phyloP scores from a whole-genome alignment of 2,113 vertebrate species.

The Gopherus evgoodei region DNA sequence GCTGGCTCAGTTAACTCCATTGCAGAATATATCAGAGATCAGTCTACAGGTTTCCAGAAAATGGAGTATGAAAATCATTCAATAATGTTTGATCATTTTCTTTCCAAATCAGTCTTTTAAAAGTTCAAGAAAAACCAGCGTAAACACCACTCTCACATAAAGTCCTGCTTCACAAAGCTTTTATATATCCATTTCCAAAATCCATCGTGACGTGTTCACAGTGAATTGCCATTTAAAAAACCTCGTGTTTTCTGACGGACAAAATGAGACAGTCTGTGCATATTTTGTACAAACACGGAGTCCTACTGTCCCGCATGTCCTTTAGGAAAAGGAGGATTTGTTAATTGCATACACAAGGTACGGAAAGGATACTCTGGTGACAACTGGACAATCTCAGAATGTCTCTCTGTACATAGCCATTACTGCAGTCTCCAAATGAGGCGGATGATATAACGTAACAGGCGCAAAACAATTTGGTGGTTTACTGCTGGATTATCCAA shows the following conservation, averaged over 20 bases:
- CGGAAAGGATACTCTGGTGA: not conserved
- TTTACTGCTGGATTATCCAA: constrained; percentile 63
- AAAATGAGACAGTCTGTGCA: not conserved
- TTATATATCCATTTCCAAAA: not conserved
- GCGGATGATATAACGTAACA: constrained; percentile 79
- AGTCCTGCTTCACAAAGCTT: constrained; percentile 28
- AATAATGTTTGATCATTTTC: constrained; percentile 27
- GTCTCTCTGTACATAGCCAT: not conserved
- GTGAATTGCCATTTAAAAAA: not conserved
- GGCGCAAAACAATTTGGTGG: constrained; percentile 77
- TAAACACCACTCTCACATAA: constrained; percentile 62
- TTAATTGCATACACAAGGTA: not conserved
- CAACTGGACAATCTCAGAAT: not conserved
- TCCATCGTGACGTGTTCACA: constrained; percentile 53
- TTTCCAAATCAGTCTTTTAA: constrained; percentile 47
- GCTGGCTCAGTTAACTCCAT: constrained; percentile 73
- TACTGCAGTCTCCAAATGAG: constrained; percentile 82
- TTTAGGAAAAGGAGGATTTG: not conserved
- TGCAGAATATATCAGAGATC: constrained; percentile 37
- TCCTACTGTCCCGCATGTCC: not conserved
- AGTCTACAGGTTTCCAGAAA: constrained; percentile 51
- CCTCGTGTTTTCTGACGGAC: not conserved
- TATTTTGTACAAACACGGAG: not conserved
- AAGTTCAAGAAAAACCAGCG: constrained; percentile 17
- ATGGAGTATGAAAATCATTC: constrained; percentile 38